Evolutionary conservation across 2,113 vertebrate species (phyloP).

Genomic region (Alexandromys fortis): DNA sequence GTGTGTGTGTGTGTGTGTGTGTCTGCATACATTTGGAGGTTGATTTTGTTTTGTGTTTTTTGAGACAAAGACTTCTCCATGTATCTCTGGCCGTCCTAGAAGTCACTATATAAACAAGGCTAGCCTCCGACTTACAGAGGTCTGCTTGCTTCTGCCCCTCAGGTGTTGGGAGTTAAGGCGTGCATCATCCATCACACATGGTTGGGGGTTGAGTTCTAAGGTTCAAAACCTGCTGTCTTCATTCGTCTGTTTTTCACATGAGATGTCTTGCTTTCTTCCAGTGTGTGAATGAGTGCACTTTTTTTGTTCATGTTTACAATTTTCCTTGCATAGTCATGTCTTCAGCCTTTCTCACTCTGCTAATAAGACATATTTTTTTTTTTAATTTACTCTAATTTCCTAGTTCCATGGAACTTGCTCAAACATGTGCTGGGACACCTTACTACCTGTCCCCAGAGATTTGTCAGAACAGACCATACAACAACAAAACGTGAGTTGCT

Average conservation of each 20-base stretch:
- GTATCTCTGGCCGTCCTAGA: too few relatives aligned
- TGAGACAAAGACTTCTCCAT: background rate
- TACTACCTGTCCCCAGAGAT: constrained; percentile 97
- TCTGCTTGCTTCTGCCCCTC: background rate
- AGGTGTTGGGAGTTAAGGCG: background rate
- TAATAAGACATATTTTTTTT: constrained; percentile 21
- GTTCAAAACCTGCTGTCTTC: constrained; percentile 46
- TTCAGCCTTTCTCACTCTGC: background rate
- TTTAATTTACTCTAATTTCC: constrained; percentile 60
- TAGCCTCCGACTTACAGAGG: background rate
- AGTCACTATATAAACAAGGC: too few relatives aligned
- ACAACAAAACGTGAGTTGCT: constrained; percentile 94
- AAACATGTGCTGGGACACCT: constrained; percentile 93
- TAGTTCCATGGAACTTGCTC: constrained; percentile 93
- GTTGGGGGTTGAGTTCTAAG: constrained; percentile 9
- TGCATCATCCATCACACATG: background rate
- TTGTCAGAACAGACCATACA: constrained; percentile 94
- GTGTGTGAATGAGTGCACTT: background rate
- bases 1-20: too few relatives aligned
- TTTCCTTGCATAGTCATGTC: background rate
- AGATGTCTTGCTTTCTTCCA: constrained; percentile 48
- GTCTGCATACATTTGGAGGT: background rate
- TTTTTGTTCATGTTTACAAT: background rate
- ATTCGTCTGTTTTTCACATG: background rate
- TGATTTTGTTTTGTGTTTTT: background rate